Percentiles rank a stretch among this genome's conserved stretches.
Conservation (phyloP, 35 echinoderm and acorn worm species). For the Patiria miniata region DNA sequence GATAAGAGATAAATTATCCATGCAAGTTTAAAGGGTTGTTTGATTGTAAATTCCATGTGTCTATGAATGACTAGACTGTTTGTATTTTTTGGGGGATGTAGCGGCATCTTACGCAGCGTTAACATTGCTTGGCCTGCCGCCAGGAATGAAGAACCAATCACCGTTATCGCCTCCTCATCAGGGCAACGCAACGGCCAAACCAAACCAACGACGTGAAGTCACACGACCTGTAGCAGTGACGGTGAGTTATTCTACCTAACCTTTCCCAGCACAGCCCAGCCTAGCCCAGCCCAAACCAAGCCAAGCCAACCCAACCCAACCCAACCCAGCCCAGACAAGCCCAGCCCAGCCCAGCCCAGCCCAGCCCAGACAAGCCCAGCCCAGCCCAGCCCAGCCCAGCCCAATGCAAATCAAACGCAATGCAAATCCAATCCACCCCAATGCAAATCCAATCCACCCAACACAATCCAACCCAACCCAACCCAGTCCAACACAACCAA, state of each 20-base stretch:
- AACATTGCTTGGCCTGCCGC: conserved; percentile 83
- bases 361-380: too few species aligned
- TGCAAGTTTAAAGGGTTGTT: too few species aligned
- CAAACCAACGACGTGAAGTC: not conserved
- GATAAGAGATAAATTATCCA: too few species aligned
- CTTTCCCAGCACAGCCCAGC: not conserved
- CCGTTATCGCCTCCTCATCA: conserved; percentile 36
- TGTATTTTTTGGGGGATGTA: conserved; percentile 5
- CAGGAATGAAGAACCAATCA: conserved; percentile 38
- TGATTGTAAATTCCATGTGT: too few species aligned
- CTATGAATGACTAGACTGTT: not conserved
- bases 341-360: too few species aligned
- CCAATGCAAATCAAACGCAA: not conserved
- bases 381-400: not conserved
- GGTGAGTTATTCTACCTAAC: not conserved
- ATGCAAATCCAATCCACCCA: not conserved
- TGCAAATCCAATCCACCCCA: not conserved
- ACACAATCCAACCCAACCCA: not conserved
- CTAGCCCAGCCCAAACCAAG: not conserved
- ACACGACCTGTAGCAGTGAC: conserved; percentile 10
- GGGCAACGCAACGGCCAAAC: not conserved
- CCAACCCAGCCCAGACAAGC: too few species aligned
- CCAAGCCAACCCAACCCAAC: not conserved
- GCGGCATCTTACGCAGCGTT: conserved; percentile 90
- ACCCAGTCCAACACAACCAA: not conserved